Evolutionary conservation across 2,888 invertebrate species (phyloP).

Genomic region (Tortrix viridana): DNA sequence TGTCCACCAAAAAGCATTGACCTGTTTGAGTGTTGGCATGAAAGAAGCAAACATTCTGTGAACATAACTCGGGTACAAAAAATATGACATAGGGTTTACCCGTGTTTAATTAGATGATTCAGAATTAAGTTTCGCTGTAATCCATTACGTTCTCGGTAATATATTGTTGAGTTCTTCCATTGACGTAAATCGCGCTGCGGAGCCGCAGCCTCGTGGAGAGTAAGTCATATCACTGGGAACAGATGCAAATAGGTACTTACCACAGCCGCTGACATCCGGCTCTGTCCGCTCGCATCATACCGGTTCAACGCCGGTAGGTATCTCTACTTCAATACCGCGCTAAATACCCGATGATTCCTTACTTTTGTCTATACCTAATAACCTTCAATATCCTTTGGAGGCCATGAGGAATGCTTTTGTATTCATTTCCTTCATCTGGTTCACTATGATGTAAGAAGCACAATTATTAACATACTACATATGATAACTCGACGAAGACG

Average conservation of each 20-base stretch:
- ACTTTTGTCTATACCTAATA: slow-evolving; percentile 33
- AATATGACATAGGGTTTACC: background rate
- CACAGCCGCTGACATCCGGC: slow-evolving; percentile 59
- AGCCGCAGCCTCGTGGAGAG: slow-evolving; percentile 16
- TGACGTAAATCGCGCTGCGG: slow-evolving; percentile 26
- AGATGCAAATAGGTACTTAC: slow-evolving; percentile 55
- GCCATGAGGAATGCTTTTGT: slow-evolving; percentile 12
- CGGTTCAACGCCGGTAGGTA: slow-evolving; percentile 44
- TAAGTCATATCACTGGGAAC: slow-evolving; percentile 42
- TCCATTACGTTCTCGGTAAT: slow-evolving; percentile 30
- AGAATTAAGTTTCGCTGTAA: slow-evolving; percentile 15
- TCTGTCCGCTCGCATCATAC: slow-evolving; percentile 53
- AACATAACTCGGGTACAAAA: slow-evolving; percentile 10
- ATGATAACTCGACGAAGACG: slow-evolving; percentile 31
- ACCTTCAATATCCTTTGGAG: slow-evolving; percentile 5
- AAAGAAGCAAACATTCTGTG: background rate
- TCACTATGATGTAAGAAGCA: slow-evolving; percentile 9
- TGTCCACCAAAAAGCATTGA: slow-evolving; percentile 2
- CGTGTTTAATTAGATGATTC: slow-evolving; percentile 35
- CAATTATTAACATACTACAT: slow-evolving; percentile 13
- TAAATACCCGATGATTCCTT: slow-evolving; percentile 28
- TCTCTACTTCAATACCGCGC: slow-evolving; percentile 41
- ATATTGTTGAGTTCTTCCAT: slow-evolving; percentile 30
- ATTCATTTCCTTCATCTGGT: slow-evolving; percentile 4
- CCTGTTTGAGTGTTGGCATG: slow-evolving; percentile 8